Evolutionary conservation across 2,797 vertebrate species (phyloP).

Genomic region (Bryconaethiops microstoma): DNA sequence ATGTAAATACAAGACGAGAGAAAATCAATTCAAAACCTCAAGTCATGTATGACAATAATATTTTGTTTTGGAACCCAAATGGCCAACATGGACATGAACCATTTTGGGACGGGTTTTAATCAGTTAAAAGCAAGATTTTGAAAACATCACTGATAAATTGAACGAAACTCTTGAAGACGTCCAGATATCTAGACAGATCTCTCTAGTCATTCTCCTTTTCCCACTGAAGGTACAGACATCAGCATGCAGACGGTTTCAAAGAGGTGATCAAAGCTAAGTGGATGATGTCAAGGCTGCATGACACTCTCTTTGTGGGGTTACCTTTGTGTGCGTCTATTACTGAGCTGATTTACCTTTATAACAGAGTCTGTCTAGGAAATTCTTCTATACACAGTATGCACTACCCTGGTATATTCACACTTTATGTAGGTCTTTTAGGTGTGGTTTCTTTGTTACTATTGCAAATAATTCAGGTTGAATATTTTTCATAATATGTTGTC

Average conservation of each 20-base stretch:
- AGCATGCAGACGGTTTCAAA: constrained; percentile 37
- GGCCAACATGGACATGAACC: background rate
- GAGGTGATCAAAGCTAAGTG: constrained; percentile 57
- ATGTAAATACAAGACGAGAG: too few relatives aligned
- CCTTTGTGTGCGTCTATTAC: constrained; percentile 52
- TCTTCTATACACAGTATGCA: constrained; percentile 4
- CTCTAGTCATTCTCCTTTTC: background rate
- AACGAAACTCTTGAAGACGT: background rate
- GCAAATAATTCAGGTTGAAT: constrained; percentile 11
- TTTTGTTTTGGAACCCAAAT: too few relatives aligned
- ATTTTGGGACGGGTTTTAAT: background rate
- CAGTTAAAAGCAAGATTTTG: background rate
- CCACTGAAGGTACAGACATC: constrained; percentile 28
- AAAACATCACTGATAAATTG: too few relatives aligned
- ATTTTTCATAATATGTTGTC: background rate
- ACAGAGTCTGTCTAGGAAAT: constrained; percentile 17
- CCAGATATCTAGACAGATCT: constrained; percentile 16
- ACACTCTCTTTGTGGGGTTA: constrained; percentile 27
- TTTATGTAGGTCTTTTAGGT: background rate
- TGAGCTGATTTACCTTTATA: constrained; percentile 49
- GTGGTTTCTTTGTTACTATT: background rate
- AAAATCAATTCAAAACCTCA: too few relatives aligned
- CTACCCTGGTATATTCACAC: constrained; percentile 7
- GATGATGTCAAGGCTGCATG: constrained; percentile 43
- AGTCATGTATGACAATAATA: too few relatives aligned